Base-by-base conservation (phyloP, 2,113 vertebrate genomes). In the Actinemys pallida region DNA sequence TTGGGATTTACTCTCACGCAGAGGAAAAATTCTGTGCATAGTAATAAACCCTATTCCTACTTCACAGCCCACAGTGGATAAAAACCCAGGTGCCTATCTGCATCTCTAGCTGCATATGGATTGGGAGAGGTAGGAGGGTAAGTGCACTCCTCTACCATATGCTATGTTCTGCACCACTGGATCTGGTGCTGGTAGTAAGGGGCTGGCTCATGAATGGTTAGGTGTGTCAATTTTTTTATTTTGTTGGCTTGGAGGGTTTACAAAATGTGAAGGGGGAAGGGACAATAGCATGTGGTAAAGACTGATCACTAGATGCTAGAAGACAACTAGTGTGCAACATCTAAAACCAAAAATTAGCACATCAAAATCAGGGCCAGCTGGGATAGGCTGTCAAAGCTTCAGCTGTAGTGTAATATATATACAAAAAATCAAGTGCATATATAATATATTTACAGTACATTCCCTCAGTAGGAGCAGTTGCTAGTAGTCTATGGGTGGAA, bases 161-260 rank as follows among this genome's bases (percentile, higher is more conserved):
- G 35, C 35, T 14, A 69, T 2, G 35, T 69, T 69, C 27, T 29
- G 0, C 80, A 59, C 62, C 24, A 49, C 27, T 78, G 45, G 19
- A 45, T 80, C n/a, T 0, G 0, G 4, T 17, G 17, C 5, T 45
- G 54, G 81, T 0, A 49, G 35, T 8, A 47, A 29, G 31, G 17
- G 17, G 35, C 4, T 11, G 57, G 25, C 25, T 29, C 57, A 29
- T 59, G 57, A 59, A 27, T 29, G 57, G 27, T 29, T 29, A 59
- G 25, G 57, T 59, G 27, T 59, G 57, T 59, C 57, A n/a, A 4
- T n/a, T 20, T 86, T 89, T 87, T 49, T 35, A 1, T 42, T 83
- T 57, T 22, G 42, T 1, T 27, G 35, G 31, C 35, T 3, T 0
- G 1, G 84, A 65, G 49, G 10, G 13, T 1, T n/a, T 1, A 65